These are phyloP conservation scores for Drosophila emarginata DNA, from an alignment of 2,888 invertebrate genomes.

Conservation along the genomic window DNA sequence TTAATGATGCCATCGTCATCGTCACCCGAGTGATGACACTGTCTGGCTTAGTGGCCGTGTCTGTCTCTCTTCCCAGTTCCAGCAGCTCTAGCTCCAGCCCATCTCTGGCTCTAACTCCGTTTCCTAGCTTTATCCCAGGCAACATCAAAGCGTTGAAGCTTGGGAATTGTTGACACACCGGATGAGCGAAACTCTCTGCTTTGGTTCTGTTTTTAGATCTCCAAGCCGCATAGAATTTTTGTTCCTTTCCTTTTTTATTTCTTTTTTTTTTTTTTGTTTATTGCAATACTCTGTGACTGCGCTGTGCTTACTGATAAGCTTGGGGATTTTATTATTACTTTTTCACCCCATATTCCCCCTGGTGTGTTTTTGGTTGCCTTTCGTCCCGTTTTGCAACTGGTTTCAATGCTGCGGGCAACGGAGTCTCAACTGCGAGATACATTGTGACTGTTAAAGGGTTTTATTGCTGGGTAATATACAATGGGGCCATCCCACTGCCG, in stretches of 20 bases:
- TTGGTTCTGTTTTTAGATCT: constrained; percentile 29
- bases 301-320: constrained; percentile 70
- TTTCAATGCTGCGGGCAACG: constrained; percentile 44
- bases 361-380: constrained; percentile 29
- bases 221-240: constrained; percentile 31
- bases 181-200: constrained; percentile 62
- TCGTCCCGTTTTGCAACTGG: constrained; percentile 34
- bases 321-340: constrained; percentile 69
- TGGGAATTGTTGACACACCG: constrained; percentile 80
- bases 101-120: not conserved
- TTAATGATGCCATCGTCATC: constrained; percentile 76
- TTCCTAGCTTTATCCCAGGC: constrained; percentile 22
- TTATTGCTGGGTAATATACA: constrained; percentile 6
- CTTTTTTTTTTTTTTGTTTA: constrained; percentile 42
- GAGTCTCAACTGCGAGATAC: constrained; percentile 37
- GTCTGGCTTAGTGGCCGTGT: constrained; percentile 73
- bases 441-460: constrained; percentile 35
- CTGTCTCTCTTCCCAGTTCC: constrained; percentile 9
- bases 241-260: constrained; percentile 24
- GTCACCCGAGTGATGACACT: constrained; percentile 68
- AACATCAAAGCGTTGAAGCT: constrained; percentile 80
- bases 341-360: constrained; percentile 24
- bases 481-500: not conserved
- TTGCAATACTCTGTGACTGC: constrained; percentile 55
- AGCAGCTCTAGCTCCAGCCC: not conserved